Evolutionary conservation across 2,113 vertebrate species (phyloP).

Genomic region (Lophochroa leadbeateri): DNA sequence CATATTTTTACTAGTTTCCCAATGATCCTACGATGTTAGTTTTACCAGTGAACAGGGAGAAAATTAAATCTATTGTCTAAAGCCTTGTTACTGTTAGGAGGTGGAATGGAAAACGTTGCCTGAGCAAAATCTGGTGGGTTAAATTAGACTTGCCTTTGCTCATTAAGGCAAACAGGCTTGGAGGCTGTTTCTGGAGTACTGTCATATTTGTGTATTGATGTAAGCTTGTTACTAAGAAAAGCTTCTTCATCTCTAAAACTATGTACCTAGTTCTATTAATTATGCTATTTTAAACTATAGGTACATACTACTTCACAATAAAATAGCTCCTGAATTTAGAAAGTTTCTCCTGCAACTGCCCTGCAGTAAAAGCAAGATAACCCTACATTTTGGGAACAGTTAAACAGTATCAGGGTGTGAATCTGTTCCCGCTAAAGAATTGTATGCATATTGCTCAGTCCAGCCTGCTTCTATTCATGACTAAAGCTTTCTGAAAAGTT

Average conservation of each 20-base stretch:
- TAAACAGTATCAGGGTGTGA: neutral
- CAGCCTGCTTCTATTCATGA: neutral
- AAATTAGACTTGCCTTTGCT: neutral
- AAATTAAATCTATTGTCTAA: neutral
- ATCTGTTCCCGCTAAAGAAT: neutral
- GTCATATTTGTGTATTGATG: accelerated
- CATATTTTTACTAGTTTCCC: neutral
- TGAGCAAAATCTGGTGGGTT: neutral
- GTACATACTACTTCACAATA: neutral
- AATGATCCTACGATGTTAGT: neutral
- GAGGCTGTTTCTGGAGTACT: neutral
- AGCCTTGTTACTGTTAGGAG: neutral
- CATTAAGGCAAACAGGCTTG: accelerated
- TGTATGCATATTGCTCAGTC: neutral
- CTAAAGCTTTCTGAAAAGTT: neutral
- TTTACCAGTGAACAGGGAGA: neutral
- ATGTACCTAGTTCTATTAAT: neutral
- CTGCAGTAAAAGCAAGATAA: neutral
- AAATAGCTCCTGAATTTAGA: neutral
- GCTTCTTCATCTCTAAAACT: neutral
- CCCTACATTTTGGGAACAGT: accelerated
- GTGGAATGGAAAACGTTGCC: accelerated
- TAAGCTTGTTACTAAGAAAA: neutral
- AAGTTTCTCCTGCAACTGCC: neutral
- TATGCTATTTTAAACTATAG: neutral